Conservation (phyloP, 1,140 invertebrate species). For the Monochamus saltuarius region DNA sequence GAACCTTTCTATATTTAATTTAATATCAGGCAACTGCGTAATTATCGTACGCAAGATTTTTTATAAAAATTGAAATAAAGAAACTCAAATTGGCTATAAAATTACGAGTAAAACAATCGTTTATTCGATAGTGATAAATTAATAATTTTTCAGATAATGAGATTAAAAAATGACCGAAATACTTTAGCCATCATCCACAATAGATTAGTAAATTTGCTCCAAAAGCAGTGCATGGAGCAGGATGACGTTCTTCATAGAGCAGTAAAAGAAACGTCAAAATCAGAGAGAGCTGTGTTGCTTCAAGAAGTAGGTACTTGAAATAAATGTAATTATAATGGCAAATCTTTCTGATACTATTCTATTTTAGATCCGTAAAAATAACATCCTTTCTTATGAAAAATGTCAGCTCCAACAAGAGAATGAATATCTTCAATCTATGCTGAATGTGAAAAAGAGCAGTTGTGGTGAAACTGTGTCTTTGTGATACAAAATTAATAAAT, state of each 20-base stretch:
- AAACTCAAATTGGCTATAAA: too few relatives aligned
- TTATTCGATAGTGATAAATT: too few relatives aligned
- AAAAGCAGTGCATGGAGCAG: conserved; percentile 36
- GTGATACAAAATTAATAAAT: background rate
- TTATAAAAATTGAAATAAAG: too few relatives aligned
- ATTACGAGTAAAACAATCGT: too few relatives aligned
- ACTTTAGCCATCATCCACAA: conserved; percentile 33
- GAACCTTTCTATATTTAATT: too few relatives aligned
- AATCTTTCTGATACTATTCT: background rate
- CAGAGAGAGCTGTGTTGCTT: conserved; percentile 31
- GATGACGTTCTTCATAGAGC: conserved; percentile 25
- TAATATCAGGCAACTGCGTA: too few relatives aligned
- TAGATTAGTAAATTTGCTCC: conserved; percentile 33
- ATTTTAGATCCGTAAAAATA: conserved; percentile 34
- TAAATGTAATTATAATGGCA: background rate
- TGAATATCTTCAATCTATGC: conserved; percentile 25
- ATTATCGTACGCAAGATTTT: too few relatives aligned
- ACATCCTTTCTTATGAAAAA: conserved; percentile 34
- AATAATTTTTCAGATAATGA: conserved; percentile 29
- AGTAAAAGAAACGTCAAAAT: conserved; percentile 23
- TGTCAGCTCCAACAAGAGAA: conserved; percentile 34
- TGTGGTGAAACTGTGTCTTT: background rate
- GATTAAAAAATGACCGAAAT: conserved; percentile 28
- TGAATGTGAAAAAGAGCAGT: background rate
- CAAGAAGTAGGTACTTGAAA: conserved; percentile 29